Percentiles rank a stretch among this genome's conserved stretches.
These are phyloP conservation scores for Enteromius unitaeniatus DNA, from an alignment of 2,797 vertebrate species.

Conservation along the genomic window DNA sequence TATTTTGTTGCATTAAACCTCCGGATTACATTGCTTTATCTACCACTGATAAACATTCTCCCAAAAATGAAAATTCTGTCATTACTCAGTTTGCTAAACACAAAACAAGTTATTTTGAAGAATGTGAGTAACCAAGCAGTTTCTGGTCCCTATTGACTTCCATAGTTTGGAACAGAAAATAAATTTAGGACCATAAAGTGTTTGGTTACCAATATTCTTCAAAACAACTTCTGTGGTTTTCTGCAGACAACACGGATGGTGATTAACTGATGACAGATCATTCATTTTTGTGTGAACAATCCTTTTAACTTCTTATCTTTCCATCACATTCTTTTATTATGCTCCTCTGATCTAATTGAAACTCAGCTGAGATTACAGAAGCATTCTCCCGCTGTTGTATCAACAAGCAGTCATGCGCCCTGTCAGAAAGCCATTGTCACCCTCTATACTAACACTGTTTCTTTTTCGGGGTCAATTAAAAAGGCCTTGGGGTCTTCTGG, in stretches of 20 bases:
- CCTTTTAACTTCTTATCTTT: neutral
- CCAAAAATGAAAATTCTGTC: neutral
- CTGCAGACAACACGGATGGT: neutral
- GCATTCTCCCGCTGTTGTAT: neutral
- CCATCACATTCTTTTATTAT: neutral
- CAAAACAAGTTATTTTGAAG: neutral
- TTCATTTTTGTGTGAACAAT: neutral
- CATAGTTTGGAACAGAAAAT: neutral
- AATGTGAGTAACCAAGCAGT: neutral
- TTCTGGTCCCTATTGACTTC: neutral
- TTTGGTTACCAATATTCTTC: neutral
- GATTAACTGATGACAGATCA: neutral
- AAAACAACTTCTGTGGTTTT: neutral
- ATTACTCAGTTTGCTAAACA: neutral
- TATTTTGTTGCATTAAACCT: neutral
- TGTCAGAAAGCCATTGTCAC: conserved; percentile 4
- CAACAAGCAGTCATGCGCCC: neutral
- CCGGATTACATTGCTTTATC: neutral
- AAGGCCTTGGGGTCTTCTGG: neutral
- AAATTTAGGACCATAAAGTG: neutral
- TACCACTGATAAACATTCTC: neutral
- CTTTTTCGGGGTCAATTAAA: conserved; percentile 25
- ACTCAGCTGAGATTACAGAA: neutral
- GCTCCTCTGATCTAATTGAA: neutral
- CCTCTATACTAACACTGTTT: neutral